Evolutionary conservation across 2,888 invertebrate species (phyloP), one percentile per base, ranked within the genome.

Genomic region (Timema cristinae): DNA sequence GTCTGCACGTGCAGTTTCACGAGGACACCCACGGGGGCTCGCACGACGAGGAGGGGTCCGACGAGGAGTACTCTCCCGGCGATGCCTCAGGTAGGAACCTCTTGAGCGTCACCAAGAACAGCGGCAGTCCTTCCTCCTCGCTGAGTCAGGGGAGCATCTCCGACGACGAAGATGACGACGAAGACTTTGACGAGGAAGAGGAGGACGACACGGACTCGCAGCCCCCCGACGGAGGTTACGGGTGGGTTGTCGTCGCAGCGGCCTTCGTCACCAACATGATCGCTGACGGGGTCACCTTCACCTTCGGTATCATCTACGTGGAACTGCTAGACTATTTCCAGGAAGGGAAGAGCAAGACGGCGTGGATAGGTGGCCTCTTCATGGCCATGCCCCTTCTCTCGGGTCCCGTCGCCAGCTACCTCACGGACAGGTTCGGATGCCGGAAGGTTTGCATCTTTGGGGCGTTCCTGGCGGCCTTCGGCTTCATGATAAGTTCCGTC

Each of bases 271-370:
- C 95, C 75, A 95, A 95, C 81, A 86, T 95, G 75, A 94, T 97
- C 78, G 94, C 94, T 59, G 97, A 97, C 81, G 97, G 97, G 5
- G 90, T 95, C 76, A 94, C 94, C 0, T 95, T 95, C 83, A 93
- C 93, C 75, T 96, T 96, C 82, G 97, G 97, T 71, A 91, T 96
- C 6, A 90, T 97, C 78, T 95, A 88, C 82, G 90, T 92, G 4
- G 92, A 94, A 79, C 92, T 97, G 79, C 85, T 94, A 72, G 89
- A 91, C 77, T 91, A 93, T 81, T 97, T 95, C 83, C 90, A 90
- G 67, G 91, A 92, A 79, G 90, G 91, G 90, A 92, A 93, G 78
- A 91, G 93, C 71, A 92, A 93, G 79, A 95, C 96, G 0, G 93
- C 95, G 5, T 92, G 93, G 91, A 92, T 96, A 74, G 95, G 94